Percentiles rank a stretch among this genome's conserved stretches.
These are phyloP conservation scores for Gila robusta DNA, from an alignment of 2,797 vertebrate genomes.

Conservation along the genomic window DNA sequence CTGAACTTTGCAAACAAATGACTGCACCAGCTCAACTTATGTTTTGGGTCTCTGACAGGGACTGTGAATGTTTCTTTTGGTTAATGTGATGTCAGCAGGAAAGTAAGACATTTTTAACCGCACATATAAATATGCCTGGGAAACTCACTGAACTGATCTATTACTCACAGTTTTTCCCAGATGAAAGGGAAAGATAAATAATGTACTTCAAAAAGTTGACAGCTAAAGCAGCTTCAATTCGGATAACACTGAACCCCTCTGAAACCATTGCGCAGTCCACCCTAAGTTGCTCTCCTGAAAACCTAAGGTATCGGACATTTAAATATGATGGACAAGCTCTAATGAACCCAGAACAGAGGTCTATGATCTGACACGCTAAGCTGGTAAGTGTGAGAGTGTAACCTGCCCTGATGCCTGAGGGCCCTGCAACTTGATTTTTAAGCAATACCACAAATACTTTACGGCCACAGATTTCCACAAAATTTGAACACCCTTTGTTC, in stretches of 20 bases:
- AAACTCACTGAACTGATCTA: background rate
- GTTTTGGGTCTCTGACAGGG: background rate
- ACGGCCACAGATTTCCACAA: background rate
- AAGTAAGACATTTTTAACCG: background rate
- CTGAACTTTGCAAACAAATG: background rate
- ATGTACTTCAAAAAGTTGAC: background rate
- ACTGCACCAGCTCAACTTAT: background rate
- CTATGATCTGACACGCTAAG: background rate
- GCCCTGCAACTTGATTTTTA: background rate
- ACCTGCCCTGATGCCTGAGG: background rate
- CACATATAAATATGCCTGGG: background rate
- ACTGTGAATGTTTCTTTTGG: background rate
- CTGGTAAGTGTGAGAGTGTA: background rate
- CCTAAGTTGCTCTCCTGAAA: background rate
- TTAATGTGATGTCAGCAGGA: background rate
- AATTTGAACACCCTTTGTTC: background rate
- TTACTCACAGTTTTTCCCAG: background rate
- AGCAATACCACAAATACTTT: background rate
- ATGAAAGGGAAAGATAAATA: background rate
- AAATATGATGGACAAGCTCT: background rate
- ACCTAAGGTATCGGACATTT: background rate
- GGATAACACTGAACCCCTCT: background rate
- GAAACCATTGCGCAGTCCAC: too few species aligned
- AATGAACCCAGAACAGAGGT: background rate
- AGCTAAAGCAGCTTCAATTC: background rate